Evolutionary conservation across 92 coral and sea anemone species (phyloP).

Genomic region (Porites divaricata): DNA sequence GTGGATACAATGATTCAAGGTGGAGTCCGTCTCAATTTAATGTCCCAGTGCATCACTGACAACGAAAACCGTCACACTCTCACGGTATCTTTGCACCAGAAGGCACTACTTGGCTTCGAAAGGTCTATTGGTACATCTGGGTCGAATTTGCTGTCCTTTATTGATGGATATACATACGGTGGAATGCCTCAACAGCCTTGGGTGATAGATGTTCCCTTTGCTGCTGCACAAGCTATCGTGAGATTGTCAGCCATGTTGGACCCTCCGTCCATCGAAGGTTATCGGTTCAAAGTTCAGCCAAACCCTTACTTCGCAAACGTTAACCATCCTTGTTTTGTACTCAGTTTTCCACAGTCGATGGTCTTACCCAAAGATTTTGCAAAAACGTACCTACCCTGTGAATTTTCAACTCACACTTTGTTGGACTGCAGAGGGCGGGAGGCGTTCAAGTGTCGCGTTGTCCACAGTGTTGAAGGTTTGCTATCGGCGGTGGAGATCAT

Average conservation of each 20-base stretch:
- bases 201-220: conserved; percentile 20
- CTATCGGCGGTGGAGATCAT: conserved; percentile 70
- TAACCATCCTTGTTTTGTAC: conserved; percentile 51
- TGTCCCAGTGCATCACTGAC: conserved; percentile 6
- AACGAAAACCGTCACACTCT: conserved; percentile 23
- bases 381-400: conserved; percentile 48
- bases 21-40: not conserved
- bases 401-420: conserved; percentile 51
- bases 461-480: conserved; percentile 54
- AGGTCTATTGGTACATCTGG: conserved; percentile 18
- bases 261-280: conserved; percentile 22
- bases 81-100: conserved; percentile 49
- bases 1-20: conserved; percentile 3
- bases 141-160: conserved; percentile 21
- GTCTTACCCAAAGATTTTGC: conserved; percentile 24
- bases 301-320: conserved; percentile 45
- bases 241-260: conserved; percentile 12
- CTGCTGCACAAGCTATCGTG: not conserved
- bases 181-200: conserved; percentile 6
- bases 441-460: conserved; percentile 58
- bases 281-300: conserved; percentile 42
- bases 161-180: conserved; percentile 10
- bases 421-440: conserved; percentile 56
- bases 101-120: conserved; percentile 36
- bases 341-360: conserved; percentile 55